Evolutionary conservation across 2,888 invertebrate genomes (phyloP).

Genomic region (Drosophila suboccidentalis): DNA sequence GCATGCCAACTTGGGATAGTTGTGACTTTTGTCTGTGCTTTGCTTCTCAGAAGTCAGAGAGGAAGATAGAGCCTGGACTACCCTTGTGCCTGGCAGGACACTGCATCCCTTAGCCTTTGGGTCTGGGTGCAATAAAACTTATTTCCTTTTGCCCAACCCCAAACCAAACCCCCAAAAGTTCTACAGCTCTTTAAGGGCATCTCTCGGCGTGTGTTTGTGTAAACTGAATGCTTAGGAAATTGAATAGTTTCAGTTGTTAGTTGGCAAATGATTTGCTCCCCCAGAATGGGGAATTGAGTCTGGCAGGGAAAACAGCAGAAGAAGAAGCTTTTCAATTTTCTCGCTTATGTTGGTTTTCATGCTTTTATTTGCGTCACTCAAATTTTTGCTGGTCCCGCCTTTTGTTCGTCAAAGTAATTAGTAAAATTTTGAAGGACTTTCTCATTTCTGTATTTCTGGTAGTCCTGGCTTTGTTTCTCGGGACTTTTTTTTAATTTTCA

Average conservation of each 20-base stretch:
- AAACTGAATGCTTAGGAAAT: constrained; percentile 74
- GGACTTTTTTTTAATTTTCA: constrained; percentile 39
- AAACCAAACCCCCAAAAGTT: constrained; percentile 8
- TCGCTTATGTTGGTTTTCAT: constrained; percentile 63
- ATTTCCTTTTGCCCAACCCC: constrained; percentile 42
- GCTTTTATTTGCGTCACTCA: constrained; percentile 75
- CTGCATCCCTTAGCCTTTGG: constrained; percentile 32
- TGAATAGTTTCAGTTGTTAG: constrained; percentile 74
- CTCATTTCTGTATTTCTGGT: constrained; percentile 30
- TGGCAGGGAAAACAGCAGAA: constrained; percentile 15
- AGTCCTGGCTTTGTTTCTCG: constrained; percentile 19
- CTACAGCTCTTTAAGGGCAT: constrained; percentile 22
- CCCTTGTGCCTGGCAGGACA: constrained; percentile 35
- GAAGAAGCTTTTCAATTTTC: constrained; percentile 67
- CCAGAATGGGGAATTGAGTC: constrained; percentile 22
- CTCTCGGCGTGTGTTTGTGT: constrained; percentile 13
- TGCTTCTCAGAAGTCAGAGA: constrained; percentile 43
- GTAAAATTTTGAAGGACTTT: constrained; percentile 71
- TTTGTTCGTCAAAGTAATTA: constrained; percentile 82
- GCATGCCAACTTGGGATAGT: constrained; percentile 77
- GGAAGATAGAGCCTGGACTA: constrained; percentile 13
- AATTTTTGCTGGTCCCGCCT: constrained; percentile 57
- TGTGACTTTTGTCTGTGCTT: constrained; percentile 75
- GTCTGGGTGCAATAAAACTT: constrained; percentile 65
- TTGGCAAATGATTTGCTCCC: constrained; percentile 65